Conservation (phyloP, 1,140 invertebrate species). For the Acromyrmex heyeri region DNA sequence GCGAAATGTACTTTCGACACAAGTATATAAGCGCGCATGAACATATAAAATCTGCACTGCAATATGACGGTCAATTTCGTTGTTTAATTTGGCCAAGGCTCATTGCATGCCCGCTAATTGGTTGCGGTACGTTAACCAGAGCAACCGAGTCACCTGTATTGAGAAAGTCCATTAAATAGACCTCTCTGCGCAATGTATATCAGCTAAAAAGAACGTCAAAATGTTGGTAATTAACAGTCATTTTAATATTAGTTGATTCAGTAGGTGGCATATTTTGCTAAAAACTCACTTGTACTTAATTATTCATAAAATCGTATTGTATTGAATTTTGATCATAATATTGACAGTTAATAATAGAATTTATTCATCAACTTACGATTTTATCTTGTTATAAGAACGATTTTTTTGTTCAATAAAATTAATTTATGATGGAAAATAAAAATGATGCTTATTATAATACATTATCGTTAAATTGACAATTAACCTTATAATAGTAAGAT, state of each 20-base stretch:
- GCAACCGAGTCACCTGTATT: constrained; percentile 62
- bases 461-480: too few relatives aligned
- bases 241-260: background rate
- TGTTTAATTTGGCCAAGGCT: constrained; percentile 15
- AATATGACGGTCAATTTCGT: constrained; percentile 67
- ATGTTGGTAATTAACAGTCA: constrained; percentile 46
- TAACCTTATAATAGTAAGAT: too few relatives aligned
- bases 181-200: constrained; percentile 9
- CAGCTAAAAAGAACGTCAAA: constrained; percentile 42
- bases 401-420: background rate
- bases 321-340: background rate
- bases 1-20: constrained; percentile 8
- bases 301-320: background rate
- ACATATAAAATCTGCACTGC: background rate
- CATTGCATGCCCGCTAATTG: constrained; percentile 66
- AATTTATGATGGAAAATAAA: background rate
- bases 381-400: background rate
- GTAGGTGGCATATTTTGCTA: background rate
- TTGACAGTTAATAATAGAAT: background rate
- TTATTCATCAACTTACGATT: background rate
- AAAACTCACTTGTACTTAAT: background rate
- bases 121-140: constrained; percentile 59
- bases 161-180: constrained; percentile 67
- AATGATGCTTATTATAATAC: too few relatives aligned
- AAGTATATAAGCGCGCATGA: constrained; percentile 11